These are phyloP conservation scores for Allacma fusca DNA, from an alignment of 2,888 invertebrate genomes.

Conservation along the genomic window DNA sequence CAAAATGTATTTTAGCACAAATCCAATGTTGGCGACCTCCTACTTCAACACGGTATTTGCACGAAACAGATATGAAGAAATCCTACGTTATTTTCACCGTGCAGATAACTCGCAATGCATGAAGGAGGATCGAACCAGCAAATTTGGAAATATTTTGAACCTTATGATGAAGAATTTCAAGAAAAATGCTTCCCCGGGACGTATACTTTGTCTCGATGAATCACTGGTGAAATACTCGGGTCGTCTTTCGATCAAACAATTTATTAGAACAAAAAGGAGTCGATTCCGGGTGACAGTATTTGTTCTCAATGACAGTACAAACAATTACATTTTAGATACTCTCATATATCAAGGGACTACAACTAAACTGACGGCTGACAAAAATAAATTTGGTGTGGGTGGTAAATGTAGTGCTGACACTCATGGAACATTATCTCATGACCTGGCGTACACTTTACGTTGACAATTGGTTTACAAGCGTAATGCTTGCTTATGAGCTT, in stretches of 20 bases:
- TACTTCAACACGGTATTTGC: not conserved
- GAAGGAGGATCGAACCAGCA: not conserved
- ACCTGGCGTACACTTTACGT: not conserved
- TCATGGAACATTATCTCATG: not conserved
- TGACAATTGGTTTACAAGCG: constrained; percentile 4
- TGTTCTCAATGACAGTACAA: constrained; percentile 2
- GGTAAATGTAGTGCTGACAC: not conserved
- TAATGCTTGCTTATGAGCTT: not conserved
- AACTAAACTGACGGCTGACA: not conserved
- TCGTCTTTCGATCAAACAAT: not conserved
- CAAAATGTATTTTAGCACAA: not conserved
- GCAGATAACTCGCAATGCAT: not conserved
- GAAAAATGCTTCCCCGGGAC: not conserved
- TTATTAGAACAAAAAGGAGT: constrained; percentile 3
- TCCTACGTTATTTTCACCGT: not conserved
- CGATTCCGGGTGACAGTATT: not conserved
- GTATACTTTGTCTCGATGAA: not conserved
- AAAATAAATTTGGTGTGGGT: not conserved
- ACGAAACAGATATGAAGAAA: constrained; percentile 6
- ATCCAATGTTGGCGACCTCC: not conserved
- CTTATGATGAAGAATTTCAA: not conserved
- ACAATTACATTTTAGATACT: not conserved
- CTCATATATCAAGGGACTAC: not conserved
- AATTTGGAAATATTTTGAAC: not conserved
- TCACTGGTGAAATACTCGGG: not conserved